Evolutionary conservation across 2,797 vertebrate species (phyloP), one percentile per base, ranked within the genome.

Genomic region (Furcifer pardalis): DNA sequence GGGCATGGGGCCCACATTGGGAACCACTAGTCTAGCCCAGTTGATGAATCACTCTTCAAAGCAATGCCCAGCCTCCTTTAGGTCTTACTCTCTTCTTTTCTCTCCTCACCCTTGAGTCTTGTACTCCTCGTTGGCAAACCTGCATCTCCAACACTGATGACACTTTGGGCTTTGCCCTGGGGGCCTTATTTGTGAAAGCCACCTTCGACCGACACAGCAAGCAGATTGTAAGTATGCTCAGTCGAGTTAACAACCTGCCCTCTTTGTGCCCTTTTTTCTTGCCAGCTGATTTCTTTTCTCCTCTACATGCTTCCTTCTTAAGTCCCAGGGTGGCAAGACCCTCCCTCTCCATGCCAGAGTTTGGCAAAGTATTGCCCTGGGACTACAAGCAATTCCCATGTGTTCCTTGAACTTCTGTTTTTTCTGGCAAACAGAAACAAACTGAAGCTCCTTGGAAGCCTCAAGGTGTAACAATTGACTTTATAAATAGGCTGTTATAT

Each of bases 151-250:
- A 98, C 95, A 98, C 98, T 0, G 98, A 99, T 0, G 98, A 99
- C 86, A 99, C 98, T 0, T 94, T 99, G 89, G 98, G 98, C 88
- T 99, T 99, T 6, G 98, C 98, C 3, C 90, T 99, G 49, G 98
- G 98, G 1, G 97, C 98, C 1, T 97, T 99, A 73, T 99, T 99
- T 0, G 98, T 99, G 83, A 99, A 99, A 93, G 97, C 97, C 37
- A 98, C 98, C 0, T 99, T 99, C 1, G 98, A 99, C 95, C 97
- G 97, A 86, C 97, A 97, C 94, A 99, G 98, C 97, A 99, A 99
- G 91, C 97, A 97, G 84, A 97, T 98, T 1, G 98, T 99, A 94
- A 99, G 97, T 97, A 86, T 7, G 72, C 46, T 15, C 2, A 21
- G 59, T 68, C 25, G 30, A 5, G 60, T 27, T 35, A 9, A 23